These are phyloP conservation scores for Drosophila azteca DNA, from an alignment of 1,140 invertebrate species.

Conservation along the genomic window DNA sequence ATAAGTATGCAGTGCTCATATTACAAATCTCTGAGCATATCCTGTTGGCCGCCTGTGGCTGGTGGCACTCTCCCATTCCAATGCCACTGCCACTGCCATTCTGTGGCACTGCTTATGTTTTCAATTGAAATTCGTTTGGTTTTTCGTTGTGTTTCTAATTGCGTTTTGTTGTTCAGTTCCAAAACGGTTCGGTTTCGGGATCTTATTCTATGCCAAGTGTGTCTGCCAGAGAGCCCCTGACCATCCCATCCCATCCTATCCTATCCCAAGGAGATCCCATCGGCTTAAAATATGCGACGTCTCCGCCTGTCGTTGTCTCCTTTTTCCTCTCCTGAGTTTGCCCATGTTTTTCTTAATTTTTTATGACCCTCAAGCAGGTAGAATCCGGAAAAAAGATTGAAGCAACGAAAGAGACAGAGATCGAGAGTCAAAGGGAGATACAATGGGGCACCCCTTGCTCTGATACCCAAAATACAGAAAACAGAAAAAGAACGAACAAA, in stretches of 20 bases:
- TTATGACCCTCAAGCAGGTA: constrained; percentile 70
- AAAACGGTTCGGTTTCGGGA: neutral
- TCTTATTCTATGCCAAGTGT: constrained; percentile 38
- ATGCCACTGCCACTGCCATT: neutral
- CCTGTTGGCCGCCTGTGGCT: constrained; percentile 38
- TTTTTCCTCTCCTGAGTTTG: constrained; percentile 44
- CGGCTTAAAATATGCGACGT: constrained; percentile 69
- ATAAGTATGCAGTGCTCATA: constrained; percentile 71
- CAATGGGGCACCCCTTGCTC: constrained; percentile 60
- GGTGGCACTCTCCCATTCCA: neutral
- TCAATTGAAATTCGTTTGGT: constrained; percentile 61
- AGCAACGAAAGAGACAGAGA: constrained; percentile 40
- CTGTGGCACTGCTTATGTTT: constrained; percentile 6
- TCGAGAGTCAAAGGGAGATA: constrained; percentile 28
- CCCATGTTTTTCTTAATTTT: constrained; percentile 75
- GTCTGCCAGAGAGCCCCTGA: constrained; percentile 17
- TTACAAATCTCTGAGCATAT: constrained; percentile 67
- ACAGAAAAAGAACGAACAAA: constrained; percentile 28
- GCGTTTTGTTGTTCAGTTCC: constrained; percentile 56
- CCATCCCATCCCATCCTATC: constrained; percentile 11
- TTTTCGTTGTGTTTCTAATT: constrained; percentile 60
- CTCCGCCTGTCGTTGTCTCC: constrained; percentile 30
- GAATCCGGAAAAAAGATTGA: constrained; percentile 34
- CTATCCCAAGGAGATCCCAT: constrained; percentile 39
- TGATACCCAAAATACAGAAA: constrained; percentile 38